Evolutionary conservation across 2,888 invertebrate species (phyloP), one percentile per base, ranked within the genome.

Genomic region (Aphodius sticticus): DNA sequence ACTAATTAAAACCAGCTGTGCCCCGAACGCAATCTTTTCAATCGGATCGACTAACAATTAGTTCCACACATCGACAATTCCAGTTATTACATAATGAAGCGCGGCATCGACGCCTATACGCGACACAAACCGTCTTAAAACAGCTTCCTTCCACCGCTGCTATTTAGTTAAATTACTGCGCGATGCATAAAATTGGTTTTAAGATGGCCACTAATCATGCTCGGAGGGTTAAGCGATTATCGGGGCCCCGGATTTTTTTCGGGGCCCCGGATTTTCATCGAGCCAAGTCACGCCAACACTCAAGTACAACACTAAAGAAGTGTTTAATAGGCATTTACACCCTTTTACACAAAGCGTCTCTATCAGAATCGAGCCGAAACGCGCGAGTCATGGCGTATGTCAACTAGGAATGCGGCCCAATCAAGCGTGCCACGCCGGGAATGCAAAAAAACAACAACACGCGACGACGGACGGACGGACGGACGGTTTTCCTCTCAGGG

Each of bases 261-360:
- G 78, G 79, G 37, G 71, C 53, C 15, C 69, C 77, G 69, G 69
- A 74, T 26, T 7, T 53, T 69, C 75, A 69, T 78, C 36, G 69
- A 53, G 75, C 70, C 75, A 76, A 26, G 26, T 75, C 75, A 76
- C 77, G 75, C 77, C 76, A 69, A 69, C 69, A 76, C 70, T 53
- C 77, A 75, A 76, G 82, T 77, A 79, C 81, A 80, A 80, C 79
- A 81, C 81, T 69, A 76, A 77, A 82, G 82, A 81, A 83, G 83
- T 83, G 82, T 86, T 87, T 87, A 87, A 87, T 87, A 86, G 87
- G 87, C 86, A 87, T 88, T 88, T 88, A 87, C 87, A 86, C 87
- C 87, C 87, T 87, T 87, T 87, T 85, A 86, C 84, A 86, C 85
- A 86, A 86, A 86, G 87, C 87, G 85, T 87, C 87, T 87, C 87